Base-by-base conservation (phyloP, 2,797 vertebrate species). In the Protonibea diacanthus region DNA sequence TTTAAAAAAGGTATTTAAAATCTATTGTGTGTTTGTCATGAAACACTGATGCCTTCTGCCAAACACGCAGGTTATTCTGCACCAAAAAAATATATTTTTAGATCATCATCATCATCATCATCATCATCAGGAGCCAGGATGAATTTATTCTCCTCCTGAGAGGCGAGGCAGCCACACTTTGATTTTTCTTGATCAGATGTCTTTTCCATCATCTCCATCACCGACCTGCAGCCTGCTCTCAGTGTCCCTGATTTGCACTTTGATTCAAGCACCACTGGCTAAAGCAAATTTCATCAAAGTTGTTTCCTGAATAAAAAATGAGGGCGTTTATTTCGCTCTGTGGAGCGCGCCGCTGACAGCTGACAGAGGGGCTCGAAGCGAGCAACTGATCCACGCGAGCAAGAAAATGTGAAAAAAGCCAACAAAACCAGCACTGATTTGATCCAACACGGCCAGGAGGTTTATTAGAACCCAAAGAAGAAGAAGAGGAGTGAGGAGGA, bases 281-380 rank as follows among this genome's bases (percentile, higher is more conserved):
- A 40, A 63, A 69, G 71, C 47, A 67, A 40, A 83, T 80, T 73
- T 77, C 73, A 82, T 77, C 82, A 80, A 44, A 82, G 72, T 71
- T 82, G 79, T 87, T 87, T 82, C 85, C 82, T 76, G 81, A 83
- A 78, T 83, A 74, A 78, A 78, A 75, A 84, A 78, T 40, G 69
- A 79, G 51, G 77, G 45, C 25, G 18, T 72, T 81, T 53, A 70
- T 81, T 78, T 82, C 38, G 17, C 68, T 76, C 61, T 4, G 72
- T 12, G 25, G 72, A 49, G 53, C 70, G 25, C 15, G n/a, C 20
- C n/a, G 20, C 58, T 11, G 45, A 58, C 51, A n/a, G 72, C 68
- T 61, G 78, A 42, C 23, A 4, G 68, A 59, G 52, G 33, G 33
- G 33, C 69, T 61, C 52, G 14, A 68, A 0, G 48, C 1, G 47